These are phyloP conservation scores for Endomychus coccineus DNA, from an alignment of 2,888 invertebrate genomes.

Conservation along the genomic window DNA sequence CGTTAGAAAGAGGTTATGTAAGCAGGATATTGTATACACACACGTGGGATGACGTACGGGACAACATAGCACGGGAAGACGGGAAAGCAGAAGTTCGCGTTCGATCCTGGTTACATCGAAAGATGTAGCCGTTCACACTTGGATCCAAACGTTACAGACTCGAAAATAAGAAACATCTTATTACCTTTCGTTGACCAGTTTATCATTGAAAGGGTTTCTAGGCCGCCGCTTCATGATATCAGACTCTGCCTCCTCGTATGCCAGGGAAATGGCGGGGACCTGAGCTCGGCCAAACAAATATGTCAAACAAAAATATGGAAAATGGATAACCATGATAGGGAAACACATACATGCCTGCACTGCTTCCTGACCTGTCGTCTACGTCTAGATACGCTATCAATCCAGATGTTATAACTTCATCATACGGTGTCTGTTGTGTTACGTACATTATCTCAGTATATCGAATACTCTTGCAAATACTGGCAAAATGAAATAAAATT, in stretches of 20 bases:
- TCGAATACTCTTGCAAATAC: too few relatives aligned
- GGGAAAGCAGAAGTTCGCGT: conserved; percentile 32
- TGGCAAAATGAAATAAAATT: too few relatives aligned
- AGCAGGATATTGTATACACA: too few relatives aligned
- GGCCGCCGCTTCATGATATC: conserved; percentile 99
- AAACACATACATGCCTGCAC: conserved; percentile 39
- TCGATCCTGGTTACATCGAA: conserved; percentile 10
- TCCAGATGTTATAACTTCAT: conserved; percentile 6
- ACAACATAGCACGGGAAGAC: conserved; percentile 9
- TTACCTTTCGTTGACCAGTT: conserved; percentile 98
- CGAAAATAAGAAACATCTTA: too few relatives aligned
- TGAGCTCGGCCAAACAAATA: conserved; percentile 47
- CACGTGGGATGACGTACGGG: conserved; percentile 12
- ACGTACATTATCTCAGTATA: too few relatives aligned
- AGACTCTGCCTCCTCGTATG: conserved; percentile 96
- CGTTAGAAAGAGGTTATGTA: too few relatives aligned
- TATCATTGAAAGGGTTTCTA: conserved; percentile 94
- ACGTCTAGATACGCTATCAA: too few relatives aligned
- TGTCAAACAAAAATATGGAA: conserved; percentile 29
- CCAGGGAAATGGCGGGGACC: conserved; percentile 97
- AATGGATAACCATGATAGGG: conserved; percentile 24
- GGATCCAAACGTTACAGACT: conserved; percentile 5
- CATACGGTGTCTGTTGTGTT: too few relatives aligned
- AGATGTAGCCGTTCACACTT: conserved; percentile 11
- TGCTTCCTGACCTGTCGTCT: conserved; percentile 34